A percentile compares a stretch with the other conserved stretches of the same genome.
Evolutionary conservation across 2,888 invertebrate species (phyloP).

Genomic region (Ichneumoninae sp.): DNA sequence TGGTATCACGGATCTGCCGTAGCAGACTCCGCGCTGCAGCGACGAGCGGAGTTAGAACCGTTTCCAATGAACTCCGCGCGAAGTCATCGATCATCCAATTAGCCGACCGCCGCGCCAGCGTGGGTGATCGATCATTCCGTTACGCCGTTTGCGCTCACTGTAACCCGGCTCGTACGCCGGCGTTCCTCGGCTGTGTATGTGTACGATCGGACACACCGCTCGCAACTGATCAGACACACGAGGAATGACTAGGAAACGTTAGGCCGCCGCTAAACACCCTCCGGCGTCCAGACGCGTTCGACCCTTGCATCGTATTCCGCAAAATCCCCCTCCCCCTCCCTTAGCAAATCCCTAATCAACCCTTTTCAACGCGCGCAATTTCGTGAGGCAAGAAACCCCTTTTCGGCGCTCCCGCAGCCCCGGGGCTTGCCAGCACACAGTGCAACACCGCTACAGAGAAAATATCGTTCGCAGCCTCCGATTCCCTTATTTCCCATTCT

Average conservation of each 20-base stretch:
- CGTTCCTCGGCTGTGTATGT: slow-evolving; percentile 5
- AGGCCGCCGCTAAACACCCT: slow-evolving; percentile 63
- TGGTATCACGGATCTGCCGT: not conserved
- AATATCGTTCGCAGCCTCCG: slow-evolving; percentile 13
- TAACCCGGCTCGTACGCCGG: slow-evolving; percentile 5
- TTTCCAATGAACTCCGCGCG: slow-evolving; percentile 77
- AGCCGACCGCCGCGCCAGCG: slow-evolving; percentile 82
- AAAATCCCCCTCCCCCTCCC: slow-evolving; percentile 1
- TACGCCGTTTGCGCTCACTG: slow-evolving; percentile 48
- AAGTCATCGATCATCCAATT: slow-evolving; percentile 92
- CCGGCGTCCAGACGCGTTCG: slow-evolving; percentile 74
- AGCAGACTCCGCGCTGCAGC: not conserved
- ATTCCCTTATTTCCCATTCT: slow-evolving; percentile 19
- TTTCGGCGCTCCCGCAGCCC: slow-evolving; percentile 45
- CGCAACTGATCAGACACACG: slow-evolving; percentile 49
- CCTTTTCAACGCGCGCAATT: slow-evolving; percentile 84
- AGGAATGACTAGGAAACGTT: slow-evolving; percentile 54
- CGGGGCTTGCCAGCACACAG: slow-evolving; percentile 55
- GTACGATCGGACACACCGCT: slow-evolving; percentile 7
- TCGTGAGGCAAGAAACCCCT: slow-evolving; percentile 63
- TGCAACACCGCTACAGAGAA: not conserved
- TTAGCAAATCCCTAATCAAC: slow-evolving; percentile 82
- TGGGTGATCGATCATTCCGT: slow-evolving; percentile 88
- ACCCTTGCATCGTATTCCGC: slow-evolving; percentile 76
- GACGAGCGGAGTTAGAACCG: slow-evolving; percentile 48